Evolutionary conservation across 2,797 vertebrate species (phyloP).

Genomic region (Enteromius argenteus): DNA sequence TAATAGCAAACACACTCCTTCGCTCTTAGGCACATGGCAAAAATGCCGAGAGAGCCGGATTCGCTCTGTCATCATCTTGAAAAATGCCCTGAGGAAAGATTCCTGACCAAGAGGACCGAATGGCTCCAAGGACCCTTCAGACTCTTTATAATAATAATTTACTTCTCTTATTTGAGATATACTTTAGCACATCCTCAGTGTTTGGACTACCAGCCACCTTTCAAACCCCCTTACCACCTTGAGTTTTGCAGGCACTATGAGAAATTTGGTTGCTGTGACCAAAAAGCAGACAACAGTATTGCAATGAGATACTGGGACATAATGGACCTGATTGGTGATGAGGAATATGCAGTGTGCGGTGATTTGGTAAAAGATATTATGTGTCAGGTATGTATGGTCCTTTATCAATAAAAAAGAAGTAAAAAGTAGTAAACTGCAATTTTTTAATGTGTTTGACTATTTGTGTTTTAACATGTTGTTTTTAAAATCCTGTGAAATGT

Average conservation of each 20-base stretch:
- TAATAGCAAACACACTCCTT: constrained; percentile 3
- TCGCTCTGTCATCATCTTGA: constrained; percentile 36
- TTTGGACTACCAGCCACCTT: constrained; percentile 84
- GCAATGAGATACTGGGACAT: constrained; percentile 83
- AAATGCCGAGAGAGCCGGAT: constrained; percentile 68
- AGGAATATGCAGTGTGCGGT: constrained; percentile 73
- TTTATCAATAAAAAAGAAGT: neutral
- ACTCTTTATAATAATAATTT: constrained; percentile 20
- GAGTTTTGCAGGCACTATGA: constrained; percentile 85
- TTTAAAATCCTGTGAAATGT: neutral
- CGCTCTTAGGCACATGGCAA: constrained; percentile 50
- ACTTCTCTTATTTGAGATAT: constrained; percentile 56
- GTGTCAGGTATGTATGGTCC: constrained; percentile 81
- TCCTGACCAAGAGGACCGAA: constrained; percentile 55
- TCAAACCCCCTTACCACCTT: constrained; percentile 79
- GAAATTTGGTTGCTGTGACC: constrained; percentile 87
- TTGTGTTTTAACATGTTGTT: neutral
- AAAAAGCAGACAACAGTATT: constrained; percentile 76
- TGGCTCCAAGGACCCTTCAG: constrained; percentile 12
- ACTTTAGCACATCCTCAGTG: constrained; percentile 84
- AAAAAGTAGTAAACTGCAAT: neutral
- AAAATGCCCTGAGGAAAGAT: constrained; percentile 52
- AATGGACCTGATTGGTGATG: constrained; percentile 76
- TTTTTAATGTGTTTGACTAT: neutral
- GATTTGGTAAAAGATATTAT: constrained; percentile 83